Conservation (phyloP, 2,888 invertebrate genomes). For the Rhogogaster chlorosoma region DNA sequence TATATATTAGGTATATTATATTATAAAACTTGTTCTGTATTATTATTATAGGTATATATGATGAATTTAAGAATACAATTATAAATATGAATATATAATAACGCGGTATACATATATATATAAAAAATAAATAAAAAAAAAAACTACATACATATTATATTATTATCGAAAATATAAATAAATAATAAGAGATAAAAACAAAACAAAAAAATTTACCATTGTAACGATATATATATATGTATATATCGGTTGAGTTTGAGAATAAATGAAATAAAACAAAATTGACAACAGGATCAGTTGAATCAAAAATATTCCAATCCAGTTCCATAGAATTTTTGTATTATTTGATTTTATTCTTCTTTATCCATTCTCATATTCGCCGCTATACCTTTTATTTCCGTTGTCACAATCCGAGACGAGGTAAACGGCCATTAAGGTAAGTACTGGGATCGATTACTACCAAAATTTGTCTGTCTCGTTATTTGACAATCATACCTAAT, state of each 20-base stretch:
- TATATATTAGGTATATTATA: neutral
- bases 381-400: neutral
- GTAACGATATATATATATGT: neutral
- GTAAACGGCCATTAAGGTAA: constrained; percentile 4
- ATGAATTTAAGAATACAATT: neutral
- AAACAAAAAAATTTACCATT: neutral
- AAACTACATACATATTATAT: neutral
- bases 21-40: neutral
- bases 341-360: neutral
- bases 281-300: neutral
- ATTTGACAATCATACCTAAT: neutral
- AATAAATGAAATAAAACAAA: neutral
- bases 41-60: neutral
- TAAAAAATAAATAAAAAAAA: neutral
- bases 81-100: neutral
- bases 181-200: neutral
- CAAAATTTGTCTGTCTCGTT: neutral
- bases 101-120: neutral
- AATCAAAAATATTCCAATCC: neutral
- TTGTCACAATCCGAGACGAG: neutral
- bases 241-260: neutral
- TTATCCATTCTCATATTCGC: neutral
- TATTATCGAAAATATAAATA: neutral
- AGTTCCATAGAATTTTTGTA: neutral
- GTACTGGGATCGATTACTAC: constrained; percentile 13